A percentile compares a stretch with the other conserved stretches of the same genome.
phyloP scores from a whole-genome alignment of 1,140 invertebrate species.

The Cyclargus thomasi region DNA sequence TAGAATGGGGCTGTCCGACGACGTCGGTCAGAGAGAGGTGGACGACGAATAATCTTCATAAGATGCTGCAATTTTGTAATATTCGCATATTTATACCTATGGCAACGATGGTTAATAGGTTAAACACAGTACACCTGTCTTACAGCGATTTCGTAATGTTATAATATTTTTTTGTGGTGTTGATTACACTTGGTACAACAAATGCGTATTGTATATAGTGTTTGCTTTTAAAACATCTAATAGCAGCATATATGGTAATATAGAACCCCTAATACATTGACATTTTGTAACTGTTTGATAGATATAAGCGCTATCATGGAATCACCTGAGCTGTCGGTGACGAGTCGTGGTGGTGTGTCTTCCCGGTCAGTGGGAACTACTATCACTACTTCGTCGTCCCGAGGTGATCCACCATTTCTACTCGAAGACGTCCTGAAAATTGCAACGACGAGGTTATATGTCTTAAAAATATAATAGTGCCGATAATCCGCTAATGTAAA shows the following conservation, averaged over 20 bases:
- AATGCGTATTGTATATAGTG: no score
- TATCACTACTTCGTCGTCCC: slow-evolving; percentile 78
- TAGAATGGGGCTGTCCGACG: slow-evolving; percentile 63
- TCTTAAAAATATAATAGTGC: no score
- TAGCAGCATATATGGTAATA: no score
- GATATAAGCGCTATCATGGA: no score
- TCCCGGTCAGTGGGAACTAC: slow-evolving; percentile 76
- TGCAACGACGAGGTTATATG: background rate
- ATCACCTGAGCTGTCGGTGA: slow-evolving; percentile 73
- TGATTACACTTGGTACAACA: no score
- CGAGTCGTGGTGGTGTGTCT: slow-evolving; percentile 65
- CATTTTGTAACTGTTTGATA: no score
- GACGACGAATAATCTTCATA: slow-evolving; percentile 79
- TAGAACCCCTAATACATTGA: no score
- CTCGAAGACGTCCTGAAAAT: slow-evolving; percentile 74
- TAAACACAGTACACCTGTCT: slow-evolving; percentile 32
- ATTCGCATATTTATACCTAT: slow-evolving; percentile 72
- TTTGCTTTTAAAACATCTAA: no score
- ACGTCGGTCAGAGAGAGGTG: slow-evolving; percentile 76
- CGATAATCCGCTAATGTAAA: background rate
- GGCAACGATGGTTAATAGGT: slow-evolving; percentile 63
- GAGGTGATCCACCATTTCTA: slow-evolving; percentile 70
- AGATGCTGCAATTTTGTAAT: slow-evolving; percentile 76
- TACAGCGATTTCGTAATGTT: background rate
- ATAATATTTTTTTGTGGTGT: no score